Percentiles rank a stretch among this genome's conserved stretches.
Evolutionary conservation across 2,888 invertebrate species (phyloP).

Genomic region (Ametastegia equiseti): DNA sequence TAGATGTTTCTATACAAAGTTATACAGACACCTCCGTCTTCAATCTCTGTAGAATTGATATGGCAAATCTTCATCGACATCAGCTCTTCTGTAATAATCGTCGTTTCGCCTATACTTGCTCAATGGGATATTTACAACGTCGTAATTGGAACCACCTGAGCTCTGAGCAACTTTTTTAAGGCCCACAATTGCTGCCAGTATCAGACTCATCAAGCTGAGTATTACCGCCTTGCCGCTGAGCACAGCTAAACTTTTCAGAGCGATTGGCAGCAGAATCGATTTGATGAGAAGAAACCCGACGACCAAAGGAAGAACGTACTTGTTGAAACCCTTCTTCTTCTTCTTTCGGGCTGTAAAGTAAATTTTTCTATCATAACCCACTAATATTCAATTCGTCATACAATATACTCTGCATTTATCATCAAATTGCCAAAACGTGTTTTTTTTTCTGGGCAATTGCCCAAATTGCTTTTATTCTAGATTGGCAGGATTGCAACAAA

Average conservation of each 20-base stretch:
- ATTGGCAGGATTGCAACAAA: too few relatives aligned
- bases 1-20: background rate
- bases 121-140: constrained; percentile 61
- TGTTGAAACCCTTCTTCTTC: constrained; percentile 76
- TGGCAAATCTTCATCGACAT: constrained; percentile 63
- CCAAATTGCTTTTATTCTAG: too few relatives aligned
- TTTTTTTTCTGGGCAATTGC: too few relatives aligned
- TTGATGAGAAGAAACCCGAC: constrained; percentile 83
- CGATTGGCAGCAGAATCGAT: constrained; percentile 82
- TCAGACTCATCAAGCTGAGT: constrained; percentile 77
- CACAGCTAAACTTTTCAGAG: constrained; percentile 83
- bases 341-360: constrained; percentile 66
- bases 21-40: background rate
- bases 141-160: constrained; percentile 53
- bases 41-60: constrained; percentile 70
- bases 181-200: constrained; percentile 81
- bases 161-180: constrained; percentile 77
- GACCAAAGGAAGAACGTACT: constrained; percentile 80
- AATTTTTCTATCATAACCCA: background rate
- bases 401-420: background rate
- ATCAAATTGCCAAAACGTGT: too few relatives aligned
- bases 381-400: background rate
- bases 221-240: constrained; percentile 80
- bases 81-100: constrained; percentile 53
- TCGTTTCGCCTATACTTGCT: constrained; percentile 71